Evolutionary conservation across 1,140 invertebrate genomes (phyloP), one percentile per base, ranked within the genome.

Genomic region (Tetranychus urticae): DNA sequence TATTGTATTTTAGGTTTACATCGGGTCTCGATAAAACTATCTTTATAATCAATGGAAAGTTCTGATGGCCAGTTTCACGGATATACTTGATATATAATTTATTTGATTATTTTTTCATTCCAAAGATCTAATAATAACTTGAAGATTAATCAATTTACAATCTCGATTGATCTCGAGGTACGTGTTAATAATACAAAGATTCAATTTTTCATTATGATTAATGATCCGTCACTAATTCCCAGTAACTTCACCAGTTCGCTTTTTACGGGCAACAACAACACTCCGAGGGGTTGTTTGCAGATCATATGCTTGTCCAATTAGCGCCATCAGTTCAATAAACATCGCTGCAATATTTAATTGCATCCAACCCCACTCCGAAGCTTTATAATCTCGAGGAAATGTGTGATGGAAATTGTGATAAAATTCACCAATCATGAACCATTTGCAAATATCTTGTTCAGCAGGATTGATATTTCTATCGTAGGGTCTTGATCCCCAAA

Each of bases 401-500:
- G 45, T 74, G 64, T 79, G 77, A 62, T 79, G 77, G 67, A 75
- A 79, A 67, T 77, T 78, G 66, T 78, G 76, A 64, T 74, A 77
- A 12, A 75, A 76, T 67, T 78, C 58, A 37, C 78, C 78, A 1
- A 48, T 23, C 8, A 7, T 73, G 66, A 4, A 76, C 72, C 37
- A 73, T 64, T 67, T 0, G 74, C 69, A 6, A 78, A 76, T n/a
- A 70, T 63, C 1, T 68, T 37, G 65, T 65, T 79, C 75, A 3
- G 69, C 69, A 2, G 78, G 76, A 60, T 72, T 74, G 60, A 79
- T 78, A 34, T 68, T 34, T 72, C 47, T 56, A 72, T 97, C 91
- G 70, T 96, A 97, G 0, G 91, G 91, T 69, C 81, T 82, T 61
- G 80, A 78, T 56, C 93, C 93, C 75, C 84, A 91, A 67, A 89